Conservation (phyloP, 2,797 vertebrate species). For the Steatocranus sp. region DNA sequence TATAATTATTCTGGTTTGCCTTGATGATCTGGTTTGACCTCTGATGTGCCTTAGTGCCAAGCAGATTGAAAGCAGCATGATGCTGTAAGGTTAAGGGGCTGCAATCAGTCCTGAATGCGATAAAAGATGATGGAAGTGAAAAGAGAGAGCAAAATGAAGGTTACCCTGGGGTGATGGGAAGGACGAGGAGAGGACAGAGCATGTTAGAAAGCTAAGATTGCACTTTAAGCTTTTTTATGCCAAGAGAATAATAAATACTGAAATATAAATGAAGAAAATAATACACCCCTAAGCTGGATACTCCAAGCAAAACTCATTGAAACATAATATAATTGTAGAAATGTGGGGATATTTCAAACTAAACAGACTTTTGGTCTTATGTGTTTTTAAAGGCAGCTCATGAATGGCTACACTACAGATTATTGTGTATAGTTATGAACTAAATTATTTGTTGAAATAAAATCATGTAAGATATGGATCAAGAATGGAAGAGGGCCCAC, state of each 20-base stretch:
- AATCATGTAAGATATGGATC: not conserved
- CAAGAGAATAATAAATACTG: not conserved
- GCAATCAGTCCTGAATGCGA: not conserved
- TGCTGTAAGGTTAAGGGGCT: not conserved
- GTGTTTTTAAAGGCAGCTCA: not conserved
- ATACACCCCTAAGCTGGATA: not conserved
- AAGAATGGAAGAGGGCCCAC: not conserved
- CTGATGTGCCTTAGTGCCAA: not conserved
- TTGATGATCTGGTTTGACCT: not conserved
- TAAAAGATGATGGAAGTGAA: not conserved
- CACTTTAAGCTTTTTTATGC: not conserved
- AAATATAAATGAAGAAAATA: not conserved
- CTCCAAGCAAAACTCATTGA: not conserved
- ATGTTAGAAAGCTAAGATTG: not conserved
- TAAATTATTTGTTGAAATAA: not conserved
- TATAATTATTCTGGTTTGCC: not conserved
- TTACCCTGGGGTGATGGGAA: not conserved
- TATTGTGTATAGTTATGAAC: not conserved
- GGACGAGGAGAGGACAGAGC: accelerated
- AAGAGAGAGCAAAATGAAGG: not conserved
- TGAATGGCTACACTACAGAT: not conserved
- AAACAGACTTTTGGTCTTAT: not conserved
- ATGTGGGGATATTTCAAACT: not conserved
- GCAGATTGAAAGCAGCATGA: not conserved
- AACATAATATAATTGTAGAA: not conserved